These are phyloP conservation scores for Imbricaverruca yamaguchii DNA, from an alignment of 2,888 invertebrate species.

Conservation along the genomic window DNA sequence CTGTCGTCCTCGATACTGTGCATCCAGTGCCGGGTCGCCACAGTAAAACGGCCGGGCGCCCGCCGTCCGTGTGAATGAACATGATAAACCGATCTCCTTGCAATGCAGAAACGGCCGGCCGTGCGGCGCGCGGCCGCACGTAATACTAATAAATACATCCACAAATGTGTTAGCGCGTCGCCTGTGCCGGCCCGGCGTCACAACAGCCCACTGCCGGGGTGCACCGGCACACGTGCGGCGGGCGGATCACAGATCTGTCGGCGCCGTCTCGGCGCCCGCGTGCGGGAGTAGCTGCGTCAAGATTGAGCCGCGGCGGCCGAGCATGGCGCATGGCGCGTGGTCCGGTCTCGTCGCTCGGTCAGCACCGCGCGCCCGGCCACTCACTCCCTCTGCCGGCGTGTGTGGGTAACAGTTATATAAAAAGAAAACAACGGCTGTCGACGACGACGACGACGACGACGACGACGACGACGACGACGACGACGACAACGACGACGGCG, in stretches of 20 bases:
- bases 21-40: too few relatives aligned
- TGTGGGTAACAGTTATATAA: conserved; percentile 5
- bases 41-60: not conserved
- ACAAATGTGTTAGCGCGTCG: conserved; percentile 11
- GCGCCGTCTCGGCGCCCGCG: not conserved
- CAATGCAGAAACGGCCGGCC: not conserved
- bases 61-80: not conserved
- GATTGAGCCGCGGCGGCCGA: not conserved
- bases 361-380: not conserved
- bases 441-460: too few relatives aligned
- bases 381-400: too few relatives aligned
- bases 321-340: not conserved
- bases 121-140: not conserved
- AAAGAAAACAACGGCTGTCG: conserved; percentile 10
- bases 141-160: conserved; percentile 17
- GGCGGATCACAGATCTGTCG: not conserved
- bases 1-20: too few relatives aligned
- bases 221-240: not conserved
- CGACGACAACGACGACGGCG: too few relatives aligned
- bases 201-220: too few relatives aligned
- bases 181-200: too few relatives aligned
- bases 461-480: not conserved
- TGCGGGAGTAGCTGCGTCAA: not conserved
- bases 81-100: conserved; percentile 7
- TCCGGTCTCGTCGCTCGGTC: not conserved